These are phyloP conservation scores for Nezara viridula DNA, from an alignment of 2,888 invertebrate genomes.

Conservation along the genomic window DNA sequence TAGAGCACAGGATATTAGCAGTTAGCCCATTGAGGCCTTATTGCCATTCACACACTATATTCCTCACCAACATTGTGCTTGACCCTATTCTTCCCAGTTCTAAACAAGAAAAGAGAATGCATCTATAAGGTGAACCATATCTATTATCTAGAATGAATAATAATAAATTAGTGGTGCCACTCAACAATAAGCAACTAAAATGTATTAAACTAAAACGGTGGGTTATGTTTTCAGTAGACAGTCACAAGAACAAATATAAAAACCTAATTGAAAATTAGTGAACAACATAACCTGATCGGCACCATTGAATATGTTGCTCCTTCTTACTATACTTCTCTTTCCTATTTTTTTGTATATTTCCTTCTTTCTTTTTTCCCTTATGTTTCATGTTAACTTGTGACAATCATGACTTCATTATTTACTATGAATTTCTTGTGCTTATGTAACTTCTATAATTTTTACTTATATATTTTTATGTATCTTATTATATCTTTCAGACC, in stretches of 20 bases:
- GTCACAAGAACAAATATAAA: not conserved
- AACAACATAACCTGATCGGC: not conserved
- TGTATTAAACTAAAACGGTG: not conserved
- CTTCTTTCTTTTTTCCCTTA: too few species aligned
- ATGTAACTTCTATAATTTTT: too few species aligned
- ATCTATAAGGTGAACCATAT: not conserved
- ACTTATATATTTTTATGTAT: too few species aligned
- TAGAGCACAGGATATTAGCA: constrained; percentile 64
- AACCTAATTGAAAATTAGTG: not conserved
- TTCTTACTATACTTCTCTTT: too few species aligned
- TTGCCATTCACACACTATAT: constrained; percentile 62
- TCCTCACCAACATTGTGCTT: constrained; percentile 63
- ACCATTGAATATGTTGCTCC: too few species aligned
- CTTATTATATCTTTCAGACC: too few species aligned
- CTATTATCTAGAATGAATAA: constrained; percentile 18
- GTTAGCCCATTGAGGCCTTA: constrained; percentile 64
- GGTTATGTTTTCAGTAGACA: not conserved
- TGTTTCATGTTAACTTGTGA: too few species aligned
- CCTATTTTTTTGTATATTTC: too few species aligned
- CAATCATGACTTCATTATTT: too few species aligned
- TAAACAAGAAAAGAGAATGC: constrained; percentile 43
- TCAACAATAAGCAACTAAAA: not conserved
- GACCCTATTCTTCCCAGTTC: constrained; percentile 62
- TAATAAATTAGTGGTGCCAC: not conserved
- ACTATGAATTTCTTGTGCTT: too few species aligned